Evolutionary conservation across 30 jellyfish, hydroid and myxozoan species (phyloP), one percentile per base, ranked within the genome.

Genomic region (Kudoa iwatai): DNA sequence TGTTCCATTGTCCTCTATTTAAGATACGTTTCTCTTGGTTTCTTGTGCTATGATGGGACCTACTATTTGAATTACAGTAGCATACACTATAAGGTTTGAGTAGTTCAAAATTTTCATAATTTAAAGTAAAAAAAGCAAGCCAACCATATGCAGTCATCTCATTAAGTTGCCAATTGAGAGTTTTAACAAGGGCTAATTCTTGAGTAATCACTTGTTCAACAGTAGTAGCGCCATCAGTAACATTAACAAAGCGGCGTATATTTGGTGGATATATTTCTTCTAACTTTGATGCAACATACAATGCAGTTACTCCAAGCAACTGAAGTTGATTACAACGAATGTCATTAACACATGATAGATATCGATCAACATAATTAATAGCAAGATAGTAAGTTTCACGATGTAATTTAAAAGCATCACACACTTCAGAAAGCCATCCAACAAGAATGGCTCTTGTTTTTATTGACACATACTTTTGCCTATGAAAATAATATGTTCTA

Each of bases 201-300:
- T 28, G 36, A 28, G n/a, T 9, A 6, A 28, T 6, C n/a, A 28
- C n/a, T 28, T 28, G 11, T 28, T 9, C 36, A 28, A 28, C 36
- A 28, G 36, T 28, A n/a, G 11, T 28, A n/a, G 36, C 36, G 9
- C 36, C 36, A 28, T 28, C 36, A n/a, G 36, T 28, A n/a, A 28
- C 36, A n/a, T 28, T 28, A 6, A n/a, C 9, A n/a, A 28, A 28
- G n/a, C 36, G 9, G 11, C n/a, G 11, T 6, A 28, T 28, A 28
- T n/a, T 28, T 9, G n/a, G n/a, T 28, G 36, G 36, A 28, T 28
- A n/a, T 6, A 28, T 28, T n/a, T 28, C 36, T 9, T 28, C n/a
- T 28, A 28, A n/a, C 36, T 28, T 28, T 6, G 36, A 28, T 28
- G 36, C 36, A 28, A 28, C n/a, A n/a, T 6, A 28, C 36, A 28